phyloP scores from a whole-genome alignment of 1,140 invertebrate genomes.

The Portunus trituberculatus region DNA sequence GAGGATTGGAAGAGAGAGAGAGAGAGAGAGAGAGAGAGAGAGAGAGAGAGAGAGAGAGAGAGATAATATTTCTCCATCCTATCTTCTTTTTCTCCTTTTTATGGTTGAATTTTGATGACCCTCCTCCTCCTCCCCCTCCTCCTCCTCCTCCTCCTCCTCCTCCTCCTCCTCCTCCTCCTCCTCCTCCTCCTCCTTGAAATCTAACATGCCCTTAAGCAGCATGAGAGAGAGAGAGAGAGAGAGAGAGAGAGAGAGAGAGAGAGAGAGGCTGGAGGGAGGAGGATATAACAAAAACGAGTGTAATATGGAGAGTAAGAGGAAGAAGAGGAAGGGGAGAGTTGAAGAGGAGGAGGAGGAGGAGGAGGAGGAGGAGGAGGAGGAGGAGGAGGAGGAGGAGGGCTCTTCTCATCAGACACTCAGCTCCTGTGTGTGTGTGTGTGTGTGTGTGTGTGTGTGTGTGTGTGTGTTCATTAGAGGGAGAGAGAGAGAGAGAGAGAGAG shows the following conservation, averaged over 20 bases:
- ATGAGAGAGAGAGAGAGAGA: too few relatives aligned
- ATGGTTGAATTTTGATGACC: not conserved
- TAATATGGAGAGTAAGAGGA: not conserved
- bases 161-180: not conserved
- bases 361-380: not conserved
- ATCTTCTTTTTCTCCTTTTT: not conserved
- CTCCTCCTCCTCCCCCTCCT: not conserved
- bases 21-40: not conserved
- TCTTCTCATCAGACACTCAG: not conserved
- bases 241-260: too few relatives aligned
- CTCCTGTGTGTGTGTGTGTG: not conserved
- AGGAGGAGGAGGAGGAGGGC: not conserved
- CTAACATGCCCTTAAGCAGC: too few relatives aligned
- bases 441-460: constrained; percentile 26
- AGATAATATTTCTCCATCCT: not conserved
- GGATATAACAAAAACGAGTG: not conserved
- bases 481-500: too few relatives aligned
- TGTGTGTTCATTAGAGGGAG: too few relatives aligned
- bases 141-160: not conserved
- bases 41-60: not conserved
- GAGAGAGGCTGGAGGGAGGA: not conserved
- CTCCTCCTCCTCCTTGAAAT: too few relatives aligned
- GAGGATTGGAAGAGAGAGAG: not conserved
- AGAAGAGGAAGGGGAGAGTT: not conserved
- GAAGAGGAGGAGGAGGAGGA: not conserved